Base-by-base conservation (phyloP, 1,140 invertebrate genomes). In the Pogonognathellus flavescens region DNA sequence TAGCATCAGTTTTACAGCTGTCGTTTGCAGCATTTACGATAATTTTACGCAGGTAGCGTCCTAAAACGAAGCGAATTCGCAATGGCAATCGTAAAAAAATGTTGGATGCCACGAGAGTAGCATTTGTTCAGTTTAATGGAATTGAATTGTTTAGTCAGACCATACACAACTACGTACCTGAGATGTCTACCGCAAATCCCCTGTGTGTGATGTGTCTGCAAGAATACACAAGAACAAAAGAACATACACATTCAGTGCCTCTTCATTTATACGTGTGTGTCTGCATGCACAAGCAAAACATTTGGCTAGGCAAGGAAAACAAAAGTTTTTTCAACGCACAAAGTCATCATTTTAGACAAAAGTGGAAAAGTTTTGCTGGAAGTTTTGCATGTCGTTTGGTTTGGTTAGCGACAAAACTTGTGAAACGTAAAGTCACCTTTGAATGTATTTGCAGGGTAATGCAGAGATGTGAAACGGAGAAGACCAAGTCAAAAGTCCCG, bases 271-370 rank as follows among this genome's bases (percentile, higher is more conserved):
- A 53, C 52, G 7, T 62, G 18, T 18, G 60, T 14, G 62, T 25
- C 10, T 25, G 62, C 25, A 66, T 13, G 20, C 14, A 25, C 22
- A 9, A 49, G 70, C 25, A 76, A 49, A 72, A 72, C 16, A 76
- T 76, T 76, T 76, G 5, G 70, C 13, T n/a, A 76, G 11, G 70
- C n/a, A 76, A 76, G 31, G 14, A 31, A 76, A 76, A 76, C 70
- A 76, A 50, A 70, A 76, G 70, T 76, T 76, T 50, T 16, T 18
- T 5, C 1, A 50, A 76, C 14, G 16, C 18, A n/a, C n/a, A n/a
- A n/a, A n/a, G n/a, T n/a, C n/a, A n/a, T n/a, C n/a, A n/a, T 76
- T 50, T 50, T 3, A 49, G 18, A n/a, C 8, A 76, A 76, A 18
- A 49, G 41, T 14, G 1, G 0, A n/a, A 9, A 76, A 76, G 70